Conservation (phyloP, 2,888 invertebrate genomes). For the Spisula subtruncata region DNA sequence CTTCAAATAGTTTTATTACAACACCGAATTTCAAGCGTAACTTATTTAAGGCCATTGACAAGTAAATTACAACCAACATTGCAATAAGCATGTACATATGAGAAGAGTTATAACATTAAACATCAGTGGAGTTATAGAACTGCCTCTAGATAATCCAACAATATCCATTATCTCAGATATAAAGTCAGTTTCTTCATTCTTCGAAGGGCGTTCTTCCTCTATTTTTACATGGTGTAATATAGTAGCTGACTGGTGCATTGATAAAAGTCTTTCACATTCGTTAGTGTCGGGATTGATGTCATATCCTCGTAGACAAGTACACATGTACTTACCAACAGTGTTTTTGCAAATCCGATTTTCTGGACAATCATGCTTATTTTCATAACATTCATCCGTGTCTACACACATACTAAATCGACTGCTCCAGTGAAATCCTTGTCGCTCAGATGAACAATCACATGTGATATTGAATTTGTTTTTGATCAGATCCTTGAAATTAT, state of each 20-base stretch:
- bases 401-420: slow-evolving; percentile 76
- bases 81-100: neutral
- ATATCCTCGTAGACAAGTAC: slow-evolving; percentile 76
- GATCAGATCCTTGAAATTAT: slow-evolving; percentile 78
- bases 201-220: neutral
- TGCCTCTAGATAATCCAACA: slow-evolving; percentile 44
- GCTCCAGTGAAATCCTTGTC: slow-evolving; percentile 78
- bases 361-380: slow-evolving; percentile 61
- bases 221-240: slow-evolving; percentile 40
- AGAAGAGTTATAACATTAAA: neutral
- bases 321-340: slow-evolving; percentile 74
- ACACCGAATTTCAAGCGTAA: too few relatives aligned
- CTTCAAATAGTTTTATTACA: too few relatives aligned
- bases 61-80: neutral
- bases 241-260: slow-evolving; percentile 59
- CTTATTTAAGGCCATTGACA: too few relatives aligned
- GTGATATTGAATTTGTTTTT: slow-evolving; percentile 81
- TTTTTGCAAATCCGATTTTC: slow-evolving; percentile 75
- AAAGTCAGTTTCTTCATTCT: slow-evolving; percentile 40
- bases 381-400: slow-evolving; percentile 80
- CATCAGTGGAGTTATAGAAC: neutral
- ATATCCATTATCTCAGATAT: slow-evolving; percentile 48
- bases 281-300: slow-evolving; percentile 54
- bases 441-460: slow-evolving; percentile 77
- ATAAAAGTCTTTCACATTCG: slow-evolving; percentile 67